Evolutionary conservation across 1,140 invertebrate species (phyloP), one percentile per base, ranked within the genome.

Genomic region (Varroa destructor): DNA sequence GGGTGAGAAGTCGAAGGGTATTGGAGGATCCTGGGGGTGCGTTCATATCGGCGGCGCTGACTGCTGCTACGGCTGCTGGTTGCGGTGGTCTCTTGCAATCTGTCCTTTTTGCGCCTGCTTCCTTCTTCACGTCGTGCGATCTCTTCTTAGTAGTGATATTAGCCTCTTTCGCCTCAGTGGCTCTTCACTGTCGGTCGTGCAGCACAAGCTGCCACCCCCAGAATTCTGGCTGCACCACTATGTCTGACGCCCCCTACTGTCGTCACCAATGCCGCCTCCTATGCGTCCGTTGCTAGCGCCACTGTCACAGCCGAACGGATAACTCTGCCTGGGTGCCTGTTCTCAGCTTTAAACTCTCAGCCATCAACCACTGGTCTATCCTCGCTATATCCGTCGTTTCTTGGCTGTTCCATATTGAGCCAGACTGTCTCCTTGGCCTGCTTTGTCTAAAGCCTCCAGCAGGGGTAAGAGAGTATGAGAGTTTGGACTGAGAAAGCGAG

Each of bases 101-200:
- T 67, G 40, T 67, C 40, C 61, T 67, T 40, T 3, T 40, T 46
- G 61, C 2, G 46, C 46, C 46, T 51, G 12, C 3, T 40, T 37
- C 61, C 61, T 40, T 46, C 61, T 37, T 40, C n/a, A 12, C 61
- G 61, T 67, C 40, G 61, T 40, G 46, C 46, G 46, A 3, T 51
- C 46, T 51, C 46, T 67, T 37, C 61, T 46, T 37, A 46, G 1
- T 67, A 14, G 40, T 67, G 61, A 67, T 67, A 67, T 67, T 67
- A 67, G 61, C 46, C 61, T 67, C 61, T 67, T 67, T 37, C 61
- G 61, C 61, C 14, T 67, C 61, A 67, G 46, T 67, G 40, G 61
- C 61, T 67, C 46, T 58, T 40, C 46, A 14, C 40, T 37, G 61
- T 67, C 42, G 57, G 6, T 67, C 61, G 40, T 67, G 12, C 46